phyloP scores from a whole-genome alignment of 2,113 vertebrate species.

The Corythornis vintsioides region DNA sequence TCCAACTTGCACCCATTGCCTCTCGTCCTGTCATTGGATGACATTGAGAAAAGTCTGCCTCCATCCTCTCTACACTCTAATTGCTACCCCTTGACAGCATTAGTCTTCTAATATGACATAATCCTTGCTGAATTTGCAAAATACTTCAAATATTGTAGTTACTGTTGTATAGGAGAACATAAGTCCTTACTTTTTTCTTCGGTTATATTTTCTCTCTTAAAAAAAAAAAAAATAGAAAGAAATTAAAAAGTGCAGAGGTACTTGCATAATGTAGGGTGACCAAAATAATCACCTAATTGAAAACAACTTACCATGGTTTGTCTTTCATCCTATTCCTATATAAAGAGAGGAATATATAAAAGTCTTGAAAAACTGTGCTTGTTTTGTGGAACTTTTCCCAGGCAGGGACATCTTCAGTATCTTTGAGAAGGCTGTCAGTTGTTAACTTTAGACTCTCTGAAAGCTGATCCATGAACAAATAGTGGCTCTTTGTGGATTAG shows the following conservation, averaged over 20 bases:
- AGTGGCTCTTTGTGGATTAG: conserved; percentile 53
- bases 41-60: too few species aligned
- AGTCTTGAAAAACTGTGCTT: conserved; percentile 15
- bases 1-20: too few species aligned
- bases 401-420: not conserved
- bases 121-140: not conserved
- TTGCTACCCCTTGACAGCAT: too few species aligned
- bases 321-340: not conserved
- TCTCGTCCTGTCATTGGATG: too few species aligned
- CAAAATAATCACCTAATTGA: not conserved
- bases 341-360: not conserved
- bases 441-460: conserved; percentile 23
- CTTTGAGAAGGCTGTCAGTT: conserved; percentile 43
- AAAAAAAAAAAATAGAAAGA: not conserved
- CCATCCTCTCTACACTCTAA: too few species aligned
- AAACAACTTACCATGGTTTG: not conserved
- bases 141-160: not conserved
- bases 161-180: not conserved
- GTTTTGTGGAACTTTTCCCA: conserved; percentile 15
- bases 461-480: conserved; percentile 56
- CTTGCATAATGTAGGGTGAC: not conserved
- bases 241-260: not conserved
- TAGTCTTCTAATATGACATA: not conserved
- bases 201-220: not conserved
- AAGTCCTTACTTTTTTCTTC: not conserved